Evolutionary conservation across 2,888 invertebrate genomes (phyloP), one percentile per base, ranked within the genome.

Genomic region (Neocrepidodera transversa): DNA sequence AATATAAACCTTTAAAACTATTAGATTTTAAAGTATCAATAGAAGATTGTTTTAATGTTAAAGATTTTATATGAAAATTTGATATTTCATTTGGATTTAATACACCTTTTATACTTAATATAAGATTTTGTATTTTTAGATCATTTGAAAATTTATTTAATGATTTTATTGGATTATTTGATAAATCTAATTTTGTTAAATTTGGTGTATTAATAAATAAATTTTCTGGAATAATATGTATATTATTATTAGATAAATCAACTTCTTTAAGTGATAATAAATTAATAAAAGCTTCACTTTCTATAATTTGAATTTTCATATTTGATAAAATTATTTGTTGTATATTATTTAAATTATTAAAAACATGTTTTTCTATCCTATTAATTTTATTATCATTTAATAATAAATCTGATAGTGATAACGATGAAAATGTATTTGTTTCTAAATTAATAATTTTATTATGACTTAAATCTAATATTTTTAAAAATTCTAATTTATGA

Each of bases 21-120:
- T 20, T 20, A 2, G 18, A 18, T 11, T 18, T 18, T 4, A 42
- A 11, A 6, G 20, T 20, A 11, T 42, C 6, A 1, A 42, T 7
- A 4, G 18, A n/a, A 23, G 42, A 20, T 7, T 42, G n/a, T 42
- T 42, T 42, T n/a, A 42, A 11, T 2, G 20, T 42, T 42, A 42
- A 13, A 20, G n/a, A 20, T n/a, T 42, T 42, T 3, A 42, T 2
- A n/a, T 42, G 10, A 11, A 23, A n/a, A 11, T 42, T 42, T 2
- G 18, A 18, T 14, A 42, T 42, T 42, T 20, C 1, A 8, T 42
- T 13, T 1, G 42, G 1, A 1, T n/a, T 13, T 13, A 42, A 20
- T 8, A 1, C 2, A 7, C 5, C n/a, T 2, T 11, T 10, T 2
- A 42, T 13, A 10, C 11, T 42, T 2, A 42, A n/a, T 11, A 16